Percentiles rank a stretch among this genome's conserved stretches.
These are phyloP conservation scores for Pygmarrhopalites habei DNA, from an alignment of 1,140 invertebrate species.

Conservation along the genomic window DNA sequence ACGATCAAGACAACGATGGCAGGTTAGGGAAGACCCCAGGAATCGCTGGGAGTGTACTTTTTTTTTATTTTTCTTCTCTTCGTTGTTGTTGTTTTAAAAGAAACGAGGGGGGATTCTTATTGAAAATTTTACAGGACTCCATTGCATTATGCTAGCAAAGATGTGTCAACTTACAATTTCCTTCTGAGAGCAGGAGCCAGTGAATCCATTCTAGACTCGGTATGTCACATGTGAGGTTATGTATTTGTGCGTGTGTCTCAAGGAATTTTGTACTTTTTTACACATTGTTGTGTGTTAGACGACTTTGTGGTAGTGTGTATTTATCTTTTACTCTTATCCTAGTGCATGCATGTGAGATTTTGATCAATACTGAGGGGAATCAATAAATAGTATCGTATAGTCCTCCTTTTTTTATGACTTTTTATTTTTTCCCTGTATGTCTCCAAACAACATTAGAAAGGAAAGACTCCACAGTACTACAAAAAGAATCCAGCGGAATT, in stretches of 20 bases:
- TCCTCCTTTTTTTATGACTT: no score
- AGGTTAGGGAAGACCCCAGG: no score
- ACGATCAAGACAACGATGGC: conserved; percentile 67
- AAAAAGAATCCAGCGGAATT: conserved; percentile 64
- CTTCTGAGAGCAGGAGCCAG: conserved; percentile 68
- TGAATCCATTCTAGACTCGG: conserved; percentile 69
- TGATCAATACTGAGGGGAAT: background rate
- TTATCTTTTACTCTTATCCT: no score
- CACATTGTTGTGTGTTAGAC: no score
- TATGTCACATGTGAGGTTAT: conserved; percentile 43
- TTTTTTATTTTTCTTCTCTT: no score
- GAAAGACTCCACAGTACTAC: conserved; percentile 71
- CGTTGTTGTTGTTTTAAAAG: no score
- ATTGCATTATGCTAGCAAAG: conserved; percentile 79
- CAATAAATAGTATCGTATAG: background rate
- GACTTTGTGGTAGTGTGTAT: conserved; percentile 30
- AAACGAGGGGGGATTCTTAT: no score
- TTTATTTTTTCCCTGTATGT: no score
- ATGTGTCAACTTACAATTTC: conserved; percentile 61
- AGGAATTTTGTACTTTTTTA: no score
- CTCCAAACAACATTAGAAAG: conserved; percentile 53
- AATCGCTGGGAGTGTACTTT: no score
- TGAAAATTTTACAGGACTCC: conserved; percentile 64
- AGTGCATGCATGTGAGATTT: conserved; percentile 33
- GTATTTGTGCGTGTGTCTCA: no score